Conservation (phyloP, 1,140 invertebrate genomes). For the Drosophila trapezifrons region DNA sequence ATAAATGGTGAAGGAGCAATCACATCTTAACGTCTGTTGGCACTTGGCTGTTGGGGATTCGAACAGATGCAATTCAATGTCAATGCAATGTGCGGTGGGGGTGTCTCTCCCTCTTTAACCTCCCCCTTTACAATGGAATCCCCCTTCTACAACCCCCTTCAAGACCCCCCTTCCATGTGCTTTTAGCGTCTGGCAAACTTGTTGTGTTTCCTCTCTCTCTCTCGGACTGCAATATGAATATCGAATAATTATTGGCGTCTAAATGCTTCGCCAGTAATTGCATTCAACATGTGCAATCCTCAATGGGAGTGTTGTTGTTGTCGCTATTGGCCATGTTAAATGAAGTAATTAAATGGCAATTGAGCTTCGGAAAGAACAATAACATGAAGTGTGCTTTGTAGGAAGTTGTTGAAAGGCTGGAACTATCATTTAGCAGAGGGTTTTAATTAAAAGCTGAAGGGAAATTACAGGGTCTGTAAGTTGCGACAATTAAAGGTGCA, state of each 20-base stretch:
- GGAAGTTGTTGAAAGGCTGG: conserved; percentile 32
- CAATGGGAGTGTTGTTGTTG: conserved; percentile 20
- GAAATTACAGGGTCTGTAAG: conserved; percentile 7
- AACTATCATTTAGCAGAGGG: conserved; percentile 3
- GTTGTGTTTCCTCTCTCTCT: conserved; percentile 7
- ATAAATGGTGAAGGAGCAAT: conserved; percentile 11
- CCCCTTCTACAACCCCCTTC: neutral
- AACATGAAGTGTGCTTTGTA: conserved; percentile 11
- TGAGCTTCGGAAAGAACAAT: conserved; percentile 27
- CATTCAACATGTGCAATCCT: conserved; percentile 55
- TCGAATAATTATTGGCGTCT: conserved; percentile 63
- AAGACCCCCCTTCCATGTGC: neutral
- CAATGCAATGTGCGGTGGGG: conserved; percentile 42
- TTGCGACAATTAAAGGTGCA: conserved; percentile 10
- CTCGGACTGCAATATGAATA: conserved; percentile 35
- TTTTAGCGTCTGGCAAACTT: conserved; percentile 40
- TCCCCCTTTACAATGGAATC: neutral
- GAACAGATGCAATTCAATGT: conserved; percentile 56
- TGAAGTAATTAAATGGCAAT: conserved; percentile 58
- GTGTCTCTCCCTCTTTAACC: neutral
- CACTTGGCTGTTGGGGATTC: conserved; percentile 41
- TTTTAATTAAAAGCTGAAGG: conserved; percentile 6
- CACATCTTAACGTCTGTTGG: conserved; percentile 45
- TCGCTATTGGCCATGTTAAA: conserved; percentile 29
- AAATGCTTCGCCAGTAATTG: conserved; percentile 53